Evolutionary conservation across 2,888 invertebrate species (phyloP).

Genomic region (Trissolcus japonicus): DNA sequence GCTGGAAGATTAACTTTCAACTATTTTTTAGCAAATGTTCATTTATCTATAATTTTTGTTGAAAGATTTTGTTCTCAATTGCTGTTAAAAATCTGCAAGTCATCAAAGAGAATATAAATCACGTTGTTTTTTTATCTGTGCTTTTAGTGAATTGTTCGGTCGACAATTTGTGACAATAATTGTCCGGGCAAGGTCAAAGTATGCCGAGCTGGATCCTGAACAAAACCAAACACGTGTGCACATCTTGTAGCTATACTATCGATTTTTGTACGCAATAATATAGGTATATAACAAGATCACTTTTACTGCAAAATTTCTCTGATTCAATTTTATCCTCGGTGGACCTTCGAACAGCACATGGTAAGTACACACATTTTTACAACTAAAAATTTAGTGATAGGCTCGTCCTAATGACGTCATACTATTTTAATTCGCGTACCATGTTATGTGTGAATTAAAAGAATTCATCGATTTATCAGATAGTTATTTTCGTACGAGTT

Average conservation of each 20-base stretch:
- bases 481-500: no score
- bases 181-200: neutral
- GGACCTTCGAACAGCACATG: conserved; percentile 2
- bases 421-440: no score
- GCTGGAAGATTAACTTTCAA: no score
- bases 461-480: neutral
- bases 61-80: no score
- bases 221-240: conserved; percentile 12
- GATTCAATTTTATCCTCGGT: conserved; percentile 15
- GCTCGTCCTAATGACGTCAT: neutral
- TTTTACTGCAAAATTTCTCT: conserved; percentile 22
- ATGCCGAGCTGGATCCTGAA: conserved; percentile 3
- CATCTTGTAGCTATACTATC: conserved; percentile 9
- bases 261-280: conserved; percentile 15
- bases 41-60: no score
- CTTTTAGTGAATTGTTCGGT: neutral
- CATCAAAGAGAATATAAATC: neutral
- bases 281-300: conserved; percentile 14
- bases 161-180: neutral
- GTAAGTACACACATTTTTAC: conserved; percentile 7
- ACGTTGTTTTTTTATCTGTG: neutral
- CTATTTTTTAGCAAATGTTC: no score
- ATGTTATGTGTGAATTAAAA: neutral
- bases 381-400: neutral
- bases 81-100: neutral